Evolutionary conservation across 2,797 vertebrate genomes (phyloP), one percentile per base, ranked within the genome.

Genomic region (Danio tinwini): DNA sequence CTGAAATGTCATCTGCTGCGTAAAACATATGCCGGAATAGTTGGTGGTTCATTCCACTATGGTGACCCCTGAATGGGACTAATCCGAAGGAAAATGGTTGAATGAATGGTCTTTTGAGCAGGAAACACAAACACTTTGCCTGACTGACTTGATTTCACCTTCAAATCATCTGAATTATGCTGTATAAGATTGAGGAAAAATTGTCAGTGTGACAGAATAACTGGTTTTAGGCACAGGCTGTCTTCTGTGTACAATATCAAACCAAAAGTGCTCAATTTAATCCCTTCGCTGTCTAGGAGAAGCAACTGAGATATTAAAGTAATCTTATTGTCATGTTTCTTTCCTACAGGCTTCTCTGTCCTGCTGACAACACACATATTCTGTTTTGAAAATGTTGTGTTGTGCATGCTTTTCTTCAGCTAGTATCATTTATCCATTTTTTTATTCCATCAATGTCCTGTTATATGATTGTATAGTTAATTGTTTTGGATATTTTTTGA

Each of bases 191-290:
- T 64, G 13, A 4, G 44, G 29, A 61, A 5, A 1, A 77, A 5
- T 47, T 56, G 52, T 17, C 52, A 55, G 17, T 56, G 7, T 64
- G 39, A 53, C 7, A 74, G 55, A 81, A 70, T 45, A 44, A 76
- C 49, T 47, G 21, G 40, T 55, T 69, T 69, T 58, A 56, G 19
- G 85, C 17, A 56, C 52, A 49, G 42, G 42, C 49, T 19, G 7
- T 69, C 56, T 55, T 76, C 37, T 63, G 75, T 45, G 12, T 40
- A 74, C 50, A 53, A 16, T 63, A 4, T 59, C 52, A 53, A 42
- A 4, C 21, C 12, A 47, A 61, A 16, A 17, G 17, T 12, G 8
- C n/a, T 64, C 40, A 0, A n/a, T 64, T 64, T 42, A 42, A 14
- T 62, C 14, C 7, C 7, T 11, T 42, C 29, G 37, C 39, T 64